These are phyloP conservation scores for Drosophila punjabiensis DNA, from an alignment of 1,140 invertebrate species.

Conservation along the genomic window DNA sequence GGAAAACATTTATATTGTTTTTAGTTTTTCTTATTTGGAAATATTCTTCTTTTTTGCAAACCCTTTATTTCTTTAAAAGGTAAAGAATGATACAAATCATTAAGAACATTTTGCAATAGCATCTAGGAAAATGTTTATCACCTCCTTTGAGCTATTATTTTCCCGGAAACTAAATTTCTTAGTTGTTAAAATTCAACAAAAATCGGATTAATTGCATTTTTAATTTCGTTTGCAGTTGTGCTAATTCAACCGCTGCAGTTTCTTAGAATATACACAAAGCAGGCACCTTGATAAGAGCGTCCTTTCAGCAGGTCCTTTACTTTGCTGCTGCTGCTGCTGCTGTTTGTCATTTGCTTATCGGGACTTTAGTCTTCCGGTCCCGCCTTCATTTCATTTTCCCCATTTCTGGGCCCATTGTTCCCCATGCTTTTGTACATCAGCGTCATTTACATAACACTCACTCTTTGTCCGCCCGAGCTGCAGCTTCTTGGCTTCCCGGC, in stretches of 20 bases:
- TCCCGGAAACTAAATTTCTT: background rate
- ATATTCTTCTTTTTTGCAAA: background rate
- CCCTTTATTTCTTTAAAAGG: too few relatives aligned
- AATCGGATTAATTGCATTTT: conserved; percentile 9
- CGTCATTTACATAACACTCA: conserved; percentile 60
- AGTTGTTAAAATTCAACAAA: background rate
- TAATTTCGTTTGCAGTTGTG: background rate
- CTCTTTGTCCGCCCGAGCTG: conserved; percentile 25
- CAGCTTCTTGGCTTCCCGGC: conserved; percentile 34
- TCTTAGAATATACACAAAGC: background rate
- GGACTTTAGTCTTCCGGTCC: conserved; percentile 40
- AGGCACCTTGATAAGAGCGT: conserved; percentile 18
- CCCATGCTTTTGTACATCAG: conserved; percentile 46
- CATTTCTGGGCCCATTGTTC: conserved; percentile 30
- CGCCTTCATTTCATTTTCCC: conserved; percentile 14
- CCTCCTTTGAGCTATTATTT: background rate
- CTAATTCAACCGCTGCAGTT: conserved; percentile 19
- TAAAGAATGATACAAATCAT: too few relatives aligned
- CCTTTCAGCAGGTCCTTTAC: conserved; percentile 15
- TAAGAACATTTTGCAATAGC: background rate
- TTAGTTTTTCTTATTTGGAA: background rate
- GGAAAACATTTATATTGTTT: background rate
- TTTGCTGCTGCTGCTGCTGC: conserved; percentile 46
- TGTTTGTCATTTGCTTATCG: conserved; percentile 79
- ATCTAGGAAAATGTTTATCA: background rate